Conservation (phyloP, 2,888 invertebrate genomes). For the Autographa gamma region DNA sequence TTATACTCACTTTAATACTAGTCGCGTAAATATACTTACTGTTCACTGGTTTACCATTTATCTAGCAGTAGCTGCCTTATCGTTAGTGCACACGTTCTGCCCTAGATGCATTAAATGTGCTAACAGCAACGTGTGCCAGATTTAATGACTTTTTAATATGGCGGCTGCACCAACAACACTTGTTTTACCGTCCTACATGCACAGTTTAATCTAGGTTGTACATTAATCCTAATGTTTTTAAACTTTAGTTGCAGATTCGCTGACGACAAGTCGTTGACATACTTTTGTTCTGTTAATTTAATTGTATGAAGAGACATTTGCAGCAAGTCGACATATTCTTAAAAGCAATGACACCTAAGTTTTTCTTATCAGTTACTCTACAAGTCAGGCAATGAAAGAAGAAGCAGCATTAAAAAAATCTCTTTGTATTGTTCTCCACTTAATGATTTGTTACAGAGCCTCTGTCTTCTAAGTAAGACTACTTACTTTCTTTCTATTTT, state of each 20-base stretch:
- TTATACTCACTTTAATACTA: neutral
- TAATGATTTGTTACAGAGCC: neutral
- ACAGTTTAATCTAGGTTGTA: constrained; percentile 25
- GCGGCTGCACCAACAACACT: constrained; percentile 20
- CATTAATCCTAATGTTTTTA: constrained; percentile 31
- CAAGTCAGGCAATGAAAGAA: no score
- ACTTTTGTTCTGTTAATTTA: constrained; percentile 20
- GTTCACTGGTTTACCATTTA: neutral
- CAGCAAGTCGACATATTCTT: no score
- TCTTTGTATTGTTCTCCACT: no score
- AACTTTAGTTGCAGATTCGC: constrained; percentile 39
- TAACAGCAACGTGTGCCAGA: constrained; percentile 25
- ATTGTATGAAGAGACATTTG: neutral
- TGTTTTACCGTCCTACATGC: neutral
- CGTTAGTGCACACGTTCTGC: constrained; percentile 41
- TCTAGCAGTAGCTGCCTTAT: constrained; percentile 29
- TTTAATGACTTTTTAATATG: constrained; percentile 53
- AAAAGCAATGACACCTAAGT: no score
- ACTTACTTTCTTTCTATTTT: no score
- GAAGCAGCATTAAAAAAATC: no score
- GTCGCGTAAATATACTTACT: neutral
- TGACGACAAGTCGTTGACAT: constrained; percentile 13
- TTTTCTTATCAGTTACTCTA: no score
- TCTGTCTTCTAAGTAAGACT: no score
- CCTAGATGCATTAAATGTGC: constrained; percentile 45